Conservation (phyloP, 2,797 vertebrate genomes). For the Leptatherina wallacei region DNA sequence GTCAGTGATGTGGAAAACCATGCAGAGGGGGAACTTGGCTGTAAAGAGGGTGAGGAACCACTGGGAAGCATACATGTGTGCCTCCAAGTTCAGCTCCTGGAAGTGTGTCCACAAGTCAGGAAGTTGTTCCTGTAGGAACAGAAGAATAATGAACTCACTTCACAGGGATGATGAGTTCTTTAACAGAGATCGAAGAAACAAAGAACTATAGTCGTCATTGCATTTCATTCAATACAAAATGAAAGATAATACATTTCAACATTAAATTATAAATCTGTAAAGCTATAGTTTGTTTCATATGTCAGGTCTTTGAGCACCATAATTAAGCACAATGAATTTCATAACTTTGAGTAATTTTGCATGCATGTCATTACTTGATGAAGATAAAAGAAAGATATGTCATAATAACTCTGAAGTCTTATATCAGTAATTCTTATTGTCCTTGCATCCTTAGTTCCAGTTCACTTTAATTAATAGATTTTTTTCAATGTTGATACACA, state of each 20-base stretch:
- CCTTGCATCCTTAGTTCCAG: background rate
- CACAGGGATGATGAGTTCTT: conserved; percentile 19
- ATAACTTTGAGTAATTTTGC: background rate
- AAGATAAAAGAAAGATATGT: background rate
- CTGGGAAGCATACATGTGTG: conserved; percentile 98
- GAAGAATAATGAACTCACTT: conserved; percentile 30
- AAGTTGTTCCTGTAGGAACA: conserved; percentile 88
- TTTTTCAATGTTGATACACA: background rate
- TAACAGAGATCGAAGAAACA: background rate
- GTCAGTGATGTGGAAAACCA: conserved; percentile 99
- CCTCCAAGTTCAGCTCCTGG: conserved; percentile 91
- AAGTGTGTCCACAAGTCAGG: conserved; percentile 94
- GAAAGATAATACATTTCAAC: background rate
- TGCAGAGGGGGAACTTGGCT: conserved; percentile 98
- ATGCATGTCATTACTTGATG: too few relatives aligned
- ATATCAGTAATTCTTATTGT: background rate
- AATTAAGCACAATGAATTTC: background rate
- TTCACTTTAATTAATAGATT: background rate
- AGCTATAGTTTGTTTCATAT: background rate
- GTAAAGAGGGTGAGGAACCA: conserved; percentile 99
- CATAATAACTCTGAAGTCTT: background rate
- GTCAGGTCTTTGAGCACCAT: background rate
- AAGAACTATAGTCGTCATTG: background rate
- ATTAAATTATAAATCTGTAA: background rate
- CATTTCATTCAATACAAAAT: background rate